phyloP scores from a whole-genome alignment of 1,140 invertebrate genomes.

The Lucilia cuprina region DNA sequence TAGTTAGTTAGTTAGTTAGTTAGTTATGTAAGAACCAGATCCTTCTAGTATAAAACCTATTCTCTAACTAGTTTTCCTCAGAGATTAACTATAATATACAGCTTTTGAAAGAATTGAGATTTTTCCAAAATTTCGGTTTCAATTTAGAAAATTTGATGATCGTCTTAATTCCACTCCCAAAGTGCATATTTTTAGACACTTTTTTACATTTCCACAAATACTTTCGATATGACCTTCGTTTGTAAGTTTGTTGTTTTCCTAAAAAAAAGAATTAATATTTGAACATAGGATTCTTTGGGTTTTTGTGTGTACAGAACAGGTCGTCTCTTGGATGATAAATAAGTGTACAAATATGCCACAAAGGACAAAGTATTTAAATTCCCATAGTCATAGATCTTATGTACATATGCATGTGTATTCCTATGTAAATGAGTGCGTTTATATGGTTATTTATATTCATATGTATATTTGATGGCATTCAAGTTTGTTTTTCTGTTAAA shows the following conservation, averaged over 20 bases:
- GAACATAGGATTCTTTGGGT: neutral
- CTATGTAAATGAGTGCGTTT: neutral
- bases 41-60: no score
- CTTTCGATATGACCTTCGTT: neutral
- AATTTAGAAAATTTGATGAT: no score
- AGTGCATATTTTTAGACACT: no score
- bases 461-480: neutral
- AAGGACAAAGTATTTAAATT: constrained; percentile 20
- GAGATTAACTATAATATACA: no score
- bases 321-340: neutral
- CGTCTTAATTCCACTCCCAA: no score
- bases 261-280: neutral
- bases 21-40: no score
- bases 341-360: neutral
- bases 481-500: neutral
- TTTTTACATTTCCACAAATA: neutral
- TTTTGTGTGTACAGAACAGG: no score
- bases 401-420: neutral
- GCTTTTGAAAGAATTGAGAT: no score
- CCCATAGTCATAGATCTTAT: constrained; percentile 24
- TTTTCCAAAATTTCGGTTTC: no score
- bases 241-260: neutral
- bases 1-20: no score
- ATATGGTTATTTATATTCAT: neutral
- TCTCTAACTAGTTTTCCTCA: no score